A percentile compares a stretch with the other conserved stretches of the same genome.
Conservation (phyloP, 1,140 invertebrate genomes). For the Mizuhopecten yessoensis region DNA sequence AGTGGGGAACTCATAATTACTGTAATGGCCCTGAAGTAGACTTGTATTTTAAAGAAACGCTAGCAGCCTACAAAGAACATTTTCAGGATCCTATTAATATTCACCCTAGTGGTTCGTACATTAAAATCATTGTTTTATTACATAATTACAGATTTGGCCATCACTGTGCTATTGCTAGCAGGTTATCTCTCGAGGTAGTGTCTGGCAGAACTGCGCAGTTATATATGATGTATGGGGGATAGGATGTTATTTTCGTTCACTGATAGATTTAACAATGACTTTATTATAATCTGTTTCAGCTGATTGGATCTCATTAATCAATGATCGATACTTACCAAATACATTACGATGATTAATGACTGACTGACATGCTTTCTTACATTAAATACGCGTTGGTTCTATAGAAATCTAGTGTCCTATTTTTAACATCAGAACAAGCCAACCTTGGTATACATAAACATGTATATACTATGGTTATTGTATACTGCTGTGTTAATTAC, state of each 20-base stretch:
- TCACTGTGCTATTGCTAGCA: neutral
- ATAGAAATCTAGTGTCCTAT: neutral
- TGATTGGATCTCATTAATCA: conserved; percentile 24
- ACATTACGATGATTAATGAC: neutral
- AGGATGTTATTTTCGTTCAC: neutral
- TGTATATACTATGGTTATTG: neutral
- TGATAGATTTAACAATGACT: neutral
- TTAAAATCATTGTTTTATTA: conserved; percentile 10
- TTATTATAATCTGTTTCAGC: neutral
- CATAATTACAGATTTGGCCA: neutral
- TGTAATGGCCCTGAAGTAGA: neutral
- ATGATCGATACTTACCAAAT: neutral
- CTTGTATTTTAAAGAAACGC: neutral
- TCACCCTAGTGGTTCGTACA: neutral
- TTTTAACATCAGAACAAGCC: neutral
- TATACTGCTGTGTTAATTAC: too few species aligned
- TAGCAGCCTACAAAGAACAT: neutral
- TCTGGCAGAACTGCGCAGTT: neutral
- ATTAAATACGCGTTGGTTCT: neutral
- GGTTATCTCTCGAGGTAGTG: too few species aligned
- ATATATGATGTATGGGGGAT: neutral
- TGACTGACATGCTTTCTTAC: neutral
- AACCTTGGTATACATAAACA: too few species aligned
- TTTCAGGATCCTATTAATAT: neutral
- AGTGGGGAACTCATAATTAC: neutral